phyloP scores from a whole-genome alignment of 2,113 vertebrate species.

The Terrapene triunguis region DNA sequence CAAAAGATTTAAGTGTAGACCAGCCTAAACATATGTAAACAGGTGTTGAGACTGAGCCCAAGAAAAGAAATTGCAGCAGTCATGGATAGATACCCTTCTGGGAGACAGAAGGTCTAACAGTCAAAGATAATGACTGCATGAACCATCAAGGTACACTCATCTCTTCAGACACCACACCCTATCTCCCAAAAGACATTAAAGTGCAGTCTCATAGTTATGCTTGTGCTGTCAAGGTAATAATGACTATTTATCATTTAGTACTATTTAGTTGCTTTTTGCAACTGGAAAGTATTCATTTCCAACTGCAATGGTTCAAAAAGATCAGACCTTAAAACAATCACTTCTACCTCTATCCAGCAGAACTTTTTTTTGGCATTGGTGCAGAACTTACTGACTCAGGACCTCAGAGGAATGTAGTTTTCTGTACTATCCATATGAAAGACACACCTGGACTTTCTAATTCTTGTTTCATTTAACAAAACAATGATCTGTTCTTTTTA shows the following conservation, averaged over 20 bases:
- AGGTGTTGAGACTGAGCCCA: not conserved
- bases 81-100: not conserved
- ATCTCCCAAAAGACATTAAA: not conserved
- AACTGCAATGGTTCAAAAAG: not conserved
- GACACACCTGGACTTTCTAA: not conserved
- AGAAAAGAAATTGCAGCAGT: not conserved
- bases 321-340: not conserved
- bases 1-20: not conserved
- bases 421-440: not conserved
- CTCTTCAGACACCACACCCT: not conserved
- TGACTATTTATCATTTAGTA: not conserved
- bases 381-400: not conserved
- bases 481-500: not conserved
- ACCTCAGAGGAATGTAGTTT: not conserved
- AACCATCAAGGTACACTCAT: not conserved
- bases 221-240: not conserved
- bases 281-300: not conserved
- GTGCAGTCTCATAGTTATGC: not conserved
- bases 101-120: too few species aligned
- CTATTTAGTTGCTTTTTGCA: not conserved
- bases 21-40: not conserved
- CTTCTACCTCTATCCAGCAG: not conserved
- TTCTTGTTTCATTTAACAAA: not conserved
- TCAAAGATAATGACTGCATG: not conserved
- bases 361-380: not conserved